phyloP scores from a whole-genome alignment of 2,113 vertebrate species.

The Phyllostomus discolor region DNA sequence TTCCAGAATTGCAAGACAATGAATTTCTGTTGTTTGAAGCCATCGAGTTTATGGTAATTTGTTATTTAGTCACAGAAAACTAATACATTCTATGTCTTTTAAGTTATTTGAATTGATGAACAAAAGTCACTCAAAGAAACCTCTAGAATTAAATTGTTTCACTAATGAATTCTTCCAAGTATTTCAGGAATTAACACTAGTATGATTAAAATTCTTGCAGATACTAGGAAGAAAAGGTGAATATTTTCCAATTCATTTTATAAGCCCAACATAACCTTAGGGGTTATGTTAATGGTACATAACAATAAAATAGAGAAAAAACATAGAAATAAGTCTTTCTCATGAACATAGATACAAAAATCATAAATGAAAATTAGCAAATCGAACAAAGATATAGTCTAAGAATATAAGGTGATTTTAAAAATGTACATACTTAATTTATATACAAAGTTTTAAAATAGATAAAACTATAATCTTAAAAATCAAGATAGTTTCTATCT shows the following conservation, averaged over 20 bases:
- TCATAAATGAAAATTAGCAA: not conserved
- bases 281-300: not conserved
- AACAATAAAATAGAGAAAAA: not conserved
- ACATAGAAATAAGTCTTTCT: not conserved
- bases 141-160: not conserved
- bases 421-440: not conserved
- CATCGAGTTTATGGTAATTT: not conserved
- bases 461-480: not conserved
- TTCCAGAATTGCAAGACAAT: not conserved
- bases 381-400: not conserved
- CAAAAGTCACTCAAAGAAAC: not conserved
- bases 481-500: not conserved
- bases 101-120: not conserved
- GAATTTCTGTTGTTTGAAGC: not conserved
- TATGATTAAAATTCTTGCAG: not conserved
- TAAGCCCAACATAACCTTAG: not conserved
- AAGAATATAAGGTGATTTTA: not conserved
- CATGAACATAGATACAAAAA: not conserved
- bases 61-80: not conserved
- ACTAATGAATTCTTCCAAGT: not conserved
- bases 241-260: not conserved
- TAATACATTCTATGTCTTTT: not conserved
- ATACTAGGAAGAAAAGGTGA: not conserved
- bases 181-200: not conserved
- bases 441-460: not conserved